Percentiles rank a stretch among this genome's conserved stretches.
These are phyloP conservation scores for Aurelia aurita DNA, from an alignment of 30 jellyfish, hydroid and myxozoan genomes.

Conservation along the genomic window DNA sequence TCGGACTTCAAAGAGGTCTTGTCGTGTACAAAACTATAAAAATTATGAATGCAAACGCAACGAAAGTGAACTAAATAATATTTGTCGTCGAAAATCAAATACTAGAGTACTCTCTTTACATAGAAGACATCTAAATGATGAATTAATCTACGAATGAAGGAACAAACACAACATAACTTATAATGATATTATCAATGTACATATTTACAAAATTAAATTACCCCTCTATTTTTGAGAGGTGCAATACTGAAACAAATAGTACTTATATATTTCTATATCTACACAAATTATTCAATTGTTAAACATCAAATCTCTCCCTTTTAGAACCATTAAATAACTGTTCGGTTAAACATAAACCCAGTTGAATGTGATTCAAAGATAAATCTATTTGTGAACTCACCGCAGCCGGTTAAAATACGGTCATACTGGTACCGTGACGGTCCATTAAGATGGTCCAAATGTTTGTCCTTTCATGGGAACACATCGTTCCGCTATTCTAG, in stretches of 20 bases:
- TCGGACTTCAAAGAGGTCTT: too few species aligned
- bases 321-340: not conserved
- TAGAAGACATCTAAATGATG: conserved; percentile 6
- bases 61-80: too few species aligned
- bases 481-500: too few species aligned
- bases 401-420: too few species aligned
- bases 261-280: conserved; percentile 54
- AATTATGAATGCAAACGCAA: too few species aligned
- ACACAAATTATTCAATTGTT: conserved; percentile 19
- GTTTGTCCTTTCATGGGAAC: too few species aligned
- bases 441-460: too few species aligned
- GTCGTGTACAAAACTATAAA: too few species aligned
- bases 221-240: conserved; percentile 54
- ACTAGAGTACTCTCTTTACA: conserved; percentile 56
- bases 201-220: conserved; percentile 63
- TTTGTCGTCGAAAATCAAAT: conserved; percentile 12
- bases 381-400: too few species aligned
- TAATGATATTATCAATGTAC: conserved; percentile 40
- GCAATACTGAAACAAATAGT: conserved; percentile 15
- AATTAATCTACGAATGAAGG: conserved; percentile 4
- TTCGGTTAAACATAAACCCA: too few species aligned
- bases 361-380: too few species aligned
- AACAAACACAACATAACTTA: conserved; percentile 63
- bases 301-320: conserved; percentile 12
- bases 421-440: too few species aligned